phyloP scores from a whole-genome alignment of 2,113 vertebrate species.

The Neolamprologus brichardi region DNA sequence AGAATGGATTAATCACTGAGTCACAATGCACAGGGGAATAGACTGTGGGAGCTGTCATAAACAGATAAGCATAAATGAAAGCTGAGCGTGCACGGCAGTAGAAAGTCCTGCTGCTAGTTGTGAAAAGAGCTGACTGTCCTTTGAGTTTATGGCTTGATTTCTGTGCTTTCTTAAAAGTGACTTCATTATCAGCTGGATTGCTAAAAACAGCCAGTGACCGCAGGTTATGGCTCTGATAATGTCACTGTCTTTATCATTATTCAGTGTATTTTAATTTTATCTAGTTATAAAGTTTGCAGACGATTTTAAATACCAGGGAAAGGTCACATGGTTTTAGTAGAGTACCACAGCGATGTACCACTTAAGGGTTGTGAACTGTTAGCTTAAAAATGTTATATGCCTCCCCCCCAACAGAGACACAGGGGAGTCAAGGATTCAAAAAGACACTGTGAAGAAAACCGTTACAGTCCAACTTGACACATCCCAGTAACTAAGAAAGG shows the following conservation, averaged over 20 bases:
- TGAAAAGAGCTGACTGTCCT: conserved; percentile 2
- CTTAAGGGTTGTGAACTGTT: not conserved
- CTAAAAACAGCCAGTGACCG: not conserved
- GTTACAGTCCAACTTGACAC: not conserved
- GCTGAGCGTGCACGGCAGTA: not conserved
- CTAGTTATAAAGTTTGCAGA: conserved; percentile 12
- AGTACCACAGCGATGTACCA: not conserved
- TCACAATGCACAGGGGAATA: conserved; percentile 8
- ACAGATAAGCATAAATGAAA: conserved; percentile 27
- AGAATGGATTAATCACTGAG: conserved; percentile 41
- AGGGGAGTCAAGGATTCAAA: not conserved
- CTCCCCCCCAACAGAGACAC: not conserved
- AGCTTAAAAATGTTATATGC: not conserved
- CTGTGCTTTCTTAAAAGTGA: not conserved
- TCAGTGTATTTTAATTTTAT: conserved; percentile 16
- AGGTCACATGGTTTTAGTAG: conserved; percentile 22
- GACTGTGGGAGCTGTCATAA: conserved; percentile 18
- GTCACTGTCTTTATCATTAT: conserved; percentile 7
- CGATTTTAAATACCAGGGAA: conserved; percentile 29
- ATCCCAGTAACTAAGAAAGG: not conserved
- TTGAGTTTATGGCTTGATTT: conserved; percentile 5
- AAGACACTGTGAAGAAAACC: not conserved
- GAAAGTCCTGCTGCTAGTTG: not conserved
- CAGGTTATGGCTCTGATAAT: conserved; percentile 12
- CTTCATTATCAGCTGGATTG: not conserved